phyloP scores from a whole-genome alignment of 2,113 vertebrate genomes.

The Ascaphus truei region DNA sequence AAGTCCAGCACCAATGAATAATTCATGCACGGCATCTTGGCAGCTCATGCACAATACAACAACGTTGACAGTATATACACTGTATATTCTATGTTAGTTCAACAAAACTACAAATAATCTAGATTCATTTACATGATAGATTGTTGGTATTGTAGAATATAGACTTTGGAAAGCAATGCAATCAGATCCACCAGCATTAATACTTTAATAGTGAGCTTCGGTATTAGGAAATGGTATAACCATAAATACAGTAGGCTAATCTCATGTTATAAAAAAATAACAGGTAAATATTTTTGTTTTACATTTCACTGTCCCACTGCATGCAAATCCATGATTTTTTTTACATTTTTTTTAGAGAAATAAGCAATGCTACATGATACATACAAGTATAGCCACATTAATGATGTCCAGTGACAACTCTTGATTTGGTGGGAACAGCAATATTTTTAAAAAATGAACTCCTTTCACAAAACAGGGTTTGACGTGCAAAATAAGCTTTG shows the following conservation, averaged over 20 bases:
- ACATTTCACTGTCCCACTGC: neutral
- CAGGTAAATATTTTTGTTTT: neutral
- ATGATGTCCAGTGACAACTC: neutral
- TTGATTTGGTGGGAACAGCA: neutral
- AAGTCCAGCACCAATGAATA: constrained; percentile 15
- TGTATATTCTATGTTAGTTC: neutral
- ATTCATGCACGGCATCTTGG: neutral
- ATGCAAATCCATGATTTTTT: constrained; percentile 5
- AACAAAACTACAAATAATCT: too few species aligned
- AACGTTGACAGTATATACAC: neutral
- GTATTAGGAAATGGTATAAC: neutral
- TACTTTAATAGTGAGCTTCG: neutral
- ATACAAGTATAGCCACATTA: neutral
- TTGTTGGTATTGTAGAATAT: neutral
- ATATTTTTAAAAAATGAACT: too few species aligned
- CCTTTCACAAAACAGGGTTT: too few species aligned
- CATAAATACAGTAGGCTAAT: constrained; percentile 6
- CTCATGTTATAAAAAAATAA: constrained; percentile 23
- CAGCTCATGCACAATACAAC: neutral
- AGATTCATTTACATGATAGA: neutral
- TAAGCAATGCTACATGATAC: neutral
- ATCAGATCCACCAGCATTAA: neutral
- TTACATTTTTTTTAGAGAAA: too few species aligned
- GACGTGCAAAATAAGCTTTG: too few species aligned
- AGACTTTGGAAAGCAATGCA: constrained; percentile 5